phyloP scores from a whole-genome alignment of 2,113 vertebrate species.

The Scalopus aquaticus region DNA sequence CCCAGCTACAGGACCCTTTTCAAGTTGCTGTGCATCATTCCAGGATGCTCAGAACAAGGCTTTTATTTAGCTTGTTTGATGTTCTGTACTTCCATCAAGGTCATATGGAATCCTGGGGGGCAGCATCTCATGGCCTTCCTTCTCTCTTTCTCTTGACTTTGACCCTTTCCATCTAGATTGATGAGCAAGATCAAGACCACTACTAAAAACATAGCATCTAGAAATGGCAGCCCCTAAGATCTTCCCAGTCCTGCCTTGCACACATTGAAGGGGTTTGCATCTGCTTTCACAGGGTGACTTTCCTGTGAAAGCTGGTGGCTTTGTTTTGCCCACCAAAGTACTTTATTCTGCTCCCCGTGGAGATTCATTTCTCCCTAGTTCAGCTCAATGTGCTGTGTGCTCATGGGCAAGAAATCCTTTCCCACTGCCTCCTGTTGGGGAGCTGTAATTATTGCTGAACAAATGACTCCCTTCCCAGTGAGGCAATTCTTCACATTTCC shows the following conservation, averaged over 20 bases:
- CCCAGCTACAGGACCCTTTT: not conserved
- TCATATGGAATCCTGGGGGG: not conserved
- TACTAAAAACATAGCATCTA: not conserved
- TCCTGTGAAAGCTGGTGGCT: not conserved
- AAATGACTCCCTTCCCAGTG: conserved; percentile 55
- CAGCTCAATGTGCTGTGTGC: not conserved
- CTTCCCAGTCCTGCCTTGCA: not conserved
- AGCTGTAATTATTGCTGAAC: conserved; percentile 71
- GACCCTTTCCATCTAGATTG: not conserved
- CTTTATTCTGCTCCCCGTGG: conserved; percentile 11
- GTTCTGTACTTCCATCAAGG: not conserved
- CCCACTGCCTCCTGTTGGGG: conserved; percentile 44
- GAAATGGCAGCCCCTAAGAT: not conserved
- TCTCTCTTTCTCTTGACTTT: not conserved
- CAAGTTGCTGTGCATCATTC: not conserved
- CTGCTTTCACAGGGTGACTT: not conserved
- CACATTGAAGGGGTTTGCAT: not conserved
- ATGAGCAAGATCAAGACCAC: not conserved
- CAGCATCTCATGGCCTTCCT: not conserved
- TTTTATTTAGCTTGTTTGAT: not conserved
- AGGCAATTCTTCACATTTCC: conserved; percentile 53
- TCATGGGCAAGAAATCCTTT: not conserved
- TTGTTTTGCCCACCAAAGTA: not conserved
- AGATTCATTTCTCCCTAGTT: not conserved
- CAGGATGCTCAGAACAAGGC: not conserved